Percentiles rank a stretch among this genome's conserved stretches.
These are phyloP conservation scores for Tetranychus urticae DNA, from an alignment of 1,140 invertebrate genomes.

Conservation along the genomic window DNA sequence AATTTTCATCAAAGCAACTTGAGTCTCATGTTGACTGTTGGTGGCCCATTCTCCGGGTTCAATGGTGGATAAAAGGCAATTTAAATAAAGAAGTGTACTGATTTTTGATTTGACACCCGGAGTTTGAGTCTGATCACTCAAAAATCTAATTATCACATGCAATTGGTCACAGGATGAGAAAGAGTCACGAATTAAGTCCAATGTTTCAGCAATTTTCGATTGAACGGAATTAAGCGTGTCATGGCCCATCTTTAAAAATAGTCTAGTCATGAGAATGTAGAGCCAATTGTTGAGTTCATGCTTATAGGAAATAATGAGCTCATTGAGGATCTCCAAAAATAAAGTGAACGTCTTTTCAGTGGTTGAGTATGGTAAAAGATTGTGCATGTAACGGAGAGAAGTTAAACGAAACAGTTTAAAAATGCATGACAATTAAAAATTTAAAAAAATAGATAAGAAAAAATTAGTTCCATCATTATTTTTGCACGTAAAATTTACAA, in stretches of 20 bases:
- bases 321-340: constrained; percentile 71
- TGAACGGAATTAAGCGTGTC: constrained; percentile 73
- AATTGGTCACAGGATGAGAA: constrained; percentile 38
- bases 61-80: constrained; percentile 20
- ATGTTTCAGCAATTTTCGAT: constrained; percentile 57
- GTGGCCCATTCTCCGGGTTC: constrained; percentile 21
- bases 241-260: constrained; percentile 62
- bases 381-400: too few relatives aligned
- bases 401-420: too few relatives aligned
- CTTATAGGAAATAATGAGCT: constrained; percentile 59
- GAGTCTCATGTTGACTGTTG: constrained; percentile 19
- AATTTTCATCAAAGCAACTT: constrained; percentile 26
- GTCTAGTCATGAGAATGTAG: constrained; percentile 48
- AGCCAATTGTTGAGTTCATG: constrained; percentile 71
- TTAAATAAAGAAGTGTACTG: constrained; percentile 22
- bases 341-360: constrained; percentile 47
- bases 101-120: constrained; percentile 35
- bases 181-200: constrained; percentile 51
- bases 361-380: background rate
- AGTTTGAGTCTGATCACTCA: constrained; percentile 68
- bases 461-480: too few relatives aligned
- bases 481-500: background rate
- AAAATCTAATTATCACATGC: constrained; percentile 38
- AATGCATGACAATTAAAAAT: too few relatives aligned
- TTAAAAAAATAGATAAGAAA: background rate